These are phyloP conservation scores for Zosterops borbonicus DNA, from an alignment of 2,113 vertebrate species.

Conservation along the genomic window DNA sequence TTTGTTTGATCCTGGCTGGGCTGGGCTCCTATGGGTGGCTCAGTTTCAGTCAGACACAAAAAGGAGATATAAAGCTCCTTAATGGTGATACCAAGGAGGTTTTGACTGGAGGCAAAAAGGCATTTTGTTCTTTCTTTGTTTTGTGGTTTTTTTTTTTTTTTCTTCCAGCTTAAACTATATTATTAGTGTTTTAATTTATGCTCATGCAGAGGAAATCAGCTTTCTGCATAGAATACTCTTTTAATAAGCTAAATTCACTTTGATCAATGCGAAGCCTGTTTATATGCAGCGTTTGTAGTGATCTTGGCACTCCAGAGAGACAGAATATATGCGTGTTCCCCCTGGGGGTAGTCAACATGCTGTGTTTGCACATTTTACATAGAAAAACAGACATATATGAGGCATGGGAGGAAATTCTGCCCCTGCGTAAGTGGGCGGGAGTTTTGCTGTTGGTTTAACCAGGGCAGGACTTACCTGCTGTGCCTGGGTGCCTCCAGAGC, in stretches of 20 bases:
- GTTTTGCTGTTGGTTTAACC: not conserved
- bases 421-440: not conserved
- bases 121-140: conserved; percentile 24
- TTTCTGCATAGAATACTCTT: not conserved
- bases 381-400: not conserved
- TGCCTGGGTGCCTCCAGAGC: fast-evolving
- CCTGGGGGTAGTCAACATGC: not conserved
- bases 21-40: not conserved
- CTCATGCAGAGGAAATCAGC: not conserved
- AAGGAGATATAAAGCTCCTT: not conserved
- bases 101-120: conserved; percentile 39
- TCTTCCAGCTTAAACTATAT: not conserved
- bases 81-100: not conserved
- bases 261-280: conserved; percentile 17
- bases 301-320: not conserved
- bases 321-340: not conserved
- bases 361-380: not conserved
- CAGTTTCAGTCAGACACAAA: not conserved
- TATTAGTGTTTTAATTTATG: conserved; percentile 7
- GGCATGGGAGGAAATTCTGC: not conserved
- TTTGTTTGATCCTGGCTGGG: not conserved
- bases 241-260: conserved; percentile 42
- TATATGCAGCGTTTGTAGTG: not conserved
- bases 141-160: not conserved
- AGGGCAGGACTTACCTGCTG: not conserved